Base-by-base conservation (phyloP, 2,797 vertebrate species). In the Sparus aurata region DNA sequence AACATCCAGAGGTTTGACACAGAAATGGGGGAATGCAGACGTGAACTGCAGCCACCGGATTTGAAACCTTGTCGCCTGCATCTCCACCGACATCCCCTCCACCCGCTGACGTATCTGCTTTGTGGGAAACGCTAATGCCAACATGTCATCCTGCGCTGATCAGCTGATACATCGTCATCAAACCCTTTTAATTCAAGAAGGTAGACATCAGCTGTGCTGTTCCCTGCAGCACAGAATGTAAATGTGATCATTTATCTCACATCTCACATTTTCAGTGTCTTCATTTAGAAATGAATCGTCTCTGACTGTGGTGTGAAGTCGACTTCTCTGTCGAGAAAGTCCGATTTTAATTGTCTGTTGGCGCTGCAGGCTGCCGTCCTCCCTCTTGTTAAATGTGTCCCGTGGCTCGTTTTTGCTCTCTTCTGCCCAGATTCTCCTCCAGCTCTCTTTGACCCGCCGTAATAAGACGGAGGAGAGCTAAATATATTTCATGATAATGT, bases 401-500 rank as follows among this genome's bases (percentile, higher is more conserved):
- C 0, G n/a, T 65, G 71, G 71, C 76, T 85, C 69, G 2, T 80
- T 69, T 71, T 60, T 34, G 54, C 60, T 81, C 65, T 43, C 30
- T 53, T 78, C 79, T 38, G 49, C 61, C 47, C 76, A 25, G 69
- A 73, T 65, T 63, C 79, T 85, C 86, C 86, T 87, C 58, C 73
- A 82, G 82, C 87, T 81, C 78, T 66, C 80, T 88, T 71, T 89
- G 85, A 90, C 88, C 85, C 13, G 68, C 70, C 16, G 57, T 82
- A 85, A 90, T 82, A 88, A 90, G 87, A 87, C 5, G 13, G 68
- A 81, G 62, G 69, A 82, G 17, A 58, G 63, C 75, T 73, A 86
- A 84, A 85, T 83, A 70, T 83, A 90, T 86, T 83, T 87, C 84
- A 69, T 4, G 23, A 65, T 88, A 84, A 90, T 92, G 84, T 86